phyloP scores from a whole-genome alignment of 1,140 invertebrate species.

The Drosophila kepulauana region DNA sequence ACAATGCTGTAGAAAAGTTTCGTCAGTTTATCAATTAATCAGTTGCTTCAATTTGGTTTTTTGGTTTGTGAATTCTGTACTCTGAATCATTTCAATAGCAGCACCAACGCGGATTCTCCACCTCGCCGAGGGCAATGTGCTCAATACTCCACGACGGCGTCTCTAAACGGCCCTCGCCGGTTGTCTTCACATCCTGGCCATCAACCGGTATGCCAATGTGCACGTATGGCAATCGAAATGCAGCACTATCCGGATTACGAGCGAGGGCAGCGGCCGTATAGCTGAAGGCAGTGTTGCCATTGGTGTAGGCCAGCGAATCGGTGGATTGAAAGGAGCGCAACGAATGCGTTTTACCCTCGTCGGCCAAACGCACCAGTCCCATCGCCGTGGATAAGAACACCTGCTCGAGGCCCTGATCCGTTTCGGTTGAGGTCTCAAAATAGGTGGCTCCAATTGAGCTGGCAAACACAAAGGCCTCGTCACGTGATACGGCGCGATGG shows the following conservation, averaged over 20 bases:
- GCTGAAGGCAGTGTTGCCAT: slow-evolving; percentile 77
- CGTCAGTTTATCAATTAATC: background rate
- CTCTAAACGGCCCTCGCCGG: slow-evolving; percentile 86
- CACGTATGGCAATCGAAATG: slow-evolving; percentile 75
- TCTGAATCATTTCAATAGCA: slow-evolving; percentile 83
- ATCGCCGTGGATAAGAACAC: slow-evolving; percentile 89
- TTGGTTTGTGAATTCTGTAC: too few relatives aligned
- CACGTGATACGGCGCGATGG: slow-evolving; percentile 87
- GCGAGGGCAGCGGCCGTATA: slow-evolving; percentile 55
- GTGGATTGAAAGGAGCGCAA: slow-evolving; percentile 86
- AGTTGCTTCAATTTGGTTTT: slow-evolving; percentile 1
- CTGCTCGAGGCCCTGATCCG: slow-evolving; percentile 90
- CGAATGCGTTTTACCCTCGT: slow-evolving; percentile 85
- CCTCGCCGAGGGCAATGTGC: slow-evolving; percentile 87
- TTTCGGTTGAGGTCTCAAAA: slow-evolving; percentile 93
- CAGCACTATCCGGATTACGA: slow-evolving; percentile 43
- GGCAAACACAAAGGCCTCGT: slow-evolving; percentile 92
- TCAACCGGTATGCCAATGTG: slow-evolving; percentile 83
- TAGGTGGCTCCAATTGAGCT: slow-evolving; percentile 93
- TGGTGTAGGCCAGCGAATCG: slow-evolving; percentile 82
- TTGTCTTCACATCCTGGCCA: slow-evolving; percentile 85
- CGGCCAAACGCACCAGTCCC: slow-evolving; percentile 86
- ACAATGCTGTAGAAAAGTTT: slow-evolving; percentile 53
- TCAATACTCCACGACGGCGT: slow-evolving; percentile 86
- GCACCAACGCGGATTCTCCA: slow-evolving; percentile 86